Percentiles rank a stretch among this genome's conserved stretches.
Conservation (phyloP, 2,888 invertebrate species). For the Dasypogon diadema region DNA sequence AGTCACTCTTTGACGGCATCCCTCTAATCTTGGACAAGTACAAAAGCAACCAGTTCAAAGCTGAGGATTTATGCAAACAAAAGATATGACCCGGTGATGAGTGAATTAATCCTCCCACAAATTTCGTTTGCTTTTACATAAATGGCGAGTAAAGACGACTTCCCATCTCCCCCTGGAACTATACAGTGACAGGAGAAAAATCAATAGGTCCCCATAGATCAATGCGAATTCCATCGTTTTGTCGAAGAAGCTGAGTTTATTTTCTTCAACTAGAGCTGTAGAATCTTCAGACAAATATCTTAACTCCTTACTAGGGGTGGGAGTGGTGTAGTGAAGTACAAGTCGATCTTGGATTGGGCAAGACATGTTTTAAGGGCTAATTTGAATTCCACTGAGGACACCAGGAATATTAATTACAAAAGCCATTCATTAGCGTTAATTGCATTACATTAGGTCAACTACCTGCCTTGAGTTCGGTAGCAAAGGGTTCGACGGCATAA, state of each 20-base stretch:
- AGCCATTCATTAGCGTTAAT: slow-evolving; percentile 63
- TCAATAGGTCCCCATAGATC: slow-evolving; percentile 4
- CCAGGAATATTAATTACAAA: slow-evolving; percentile 62
- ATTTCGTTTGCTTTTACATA: background rate
- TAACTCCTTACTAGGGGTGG: no score
- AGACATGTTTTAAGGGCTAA: slow-evolving; percentile 57
- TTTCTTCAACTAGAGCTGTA: background rate
- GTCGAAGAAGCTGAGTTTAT: background rate
- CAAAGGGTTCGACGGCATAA: background rate
- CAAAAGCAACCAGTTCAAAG: background rate
- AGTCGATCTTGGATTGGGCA: background rate
- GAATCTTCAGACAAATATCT: background rate
- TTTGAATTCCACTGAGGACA: slow-evolving; percentile 59
- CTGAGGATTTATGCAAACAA: background rate
- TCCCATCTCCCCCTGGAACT: background rate
- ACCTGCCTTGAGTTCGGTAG: slow-evolving; percentile 52
- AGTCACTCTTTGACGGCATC: slow-evolving; percentile 9
- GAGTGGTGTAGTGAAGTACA: no score
- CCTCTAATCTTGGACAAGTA: slow-evolving; percentile 15
- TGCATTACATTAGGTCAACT: slow-evolving; percentile 61
- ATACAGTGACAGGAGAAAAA: background rate
- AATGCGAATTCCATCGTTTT: slow-evolving; percentile 3
- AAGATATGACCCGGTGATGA: background rate
- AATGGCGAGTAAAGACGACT: background rate
- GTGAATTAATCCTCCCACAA: slow-evolving; percentile 15